These are phyloP conservation scores for Caenorhabditis sp. DNA, from an alignment of 2,888 invertebrate species.

Conservation along the genomic window DNA sequence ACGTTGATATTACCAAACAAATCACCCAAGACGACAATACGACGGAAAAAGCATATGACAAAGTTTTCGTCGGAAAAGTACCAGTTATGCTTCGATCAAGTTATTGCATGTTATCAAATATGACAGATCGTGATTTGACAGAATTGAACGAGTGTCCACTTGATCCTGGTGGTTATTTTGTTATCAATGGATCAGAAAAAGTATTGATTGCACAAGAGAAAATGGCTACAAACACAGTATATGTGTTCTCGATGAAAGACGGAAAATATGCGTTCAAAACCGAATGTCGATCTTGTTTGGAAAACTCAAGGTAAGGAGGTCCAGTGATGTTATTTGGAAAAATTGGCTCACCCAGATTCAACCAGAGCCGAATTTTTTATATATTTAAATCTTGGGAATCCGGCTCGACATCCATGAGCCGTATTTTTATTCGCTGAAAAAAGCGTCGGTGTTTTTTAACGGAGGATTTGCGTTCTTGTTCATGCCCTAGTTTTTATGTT, in stretches of 20 bases:
- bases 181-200: conserved; percentile 99
- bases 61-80: conserved; percentile 85
- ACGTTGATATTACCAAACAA: conserved; percentile 94
- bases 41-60: conserved; percentile 80
- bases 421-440: no score
- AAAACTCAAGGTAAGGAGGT: conserved; percentile 80
- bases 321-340: no score
- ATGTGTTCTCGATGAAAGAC: conserved; percentile 99
- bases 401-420: no score
- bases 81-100: conserved; percentile 98
- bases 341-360: no score
- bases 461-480: conserved; percentile 43
- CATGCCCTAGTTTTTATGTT: conserved; percentile 5
- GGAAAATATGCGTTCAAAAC: conserved; percentile 98
- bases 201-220: conserved; percentile 98
- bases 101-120: conserved; percentile 90
- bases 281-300: conserved; percentile 92
- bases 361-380: no score
- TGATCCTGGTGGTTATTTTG: conserved; percentile 97
- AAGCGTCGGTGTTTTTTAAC: no score
- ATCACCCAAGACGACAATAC: conserved; percentile 82
- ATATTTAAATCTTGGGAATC: no score
- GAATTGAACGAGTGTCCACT: conserved; percentile 98
- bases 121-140: conserved; percentile 97
- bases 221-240: conserved; percentile 99